These are phyloP conservation scores for Drosophila mayri DNA, from an alignment of 1,140 invertebrate genomes.

Conservation along the genomic window DNA sequence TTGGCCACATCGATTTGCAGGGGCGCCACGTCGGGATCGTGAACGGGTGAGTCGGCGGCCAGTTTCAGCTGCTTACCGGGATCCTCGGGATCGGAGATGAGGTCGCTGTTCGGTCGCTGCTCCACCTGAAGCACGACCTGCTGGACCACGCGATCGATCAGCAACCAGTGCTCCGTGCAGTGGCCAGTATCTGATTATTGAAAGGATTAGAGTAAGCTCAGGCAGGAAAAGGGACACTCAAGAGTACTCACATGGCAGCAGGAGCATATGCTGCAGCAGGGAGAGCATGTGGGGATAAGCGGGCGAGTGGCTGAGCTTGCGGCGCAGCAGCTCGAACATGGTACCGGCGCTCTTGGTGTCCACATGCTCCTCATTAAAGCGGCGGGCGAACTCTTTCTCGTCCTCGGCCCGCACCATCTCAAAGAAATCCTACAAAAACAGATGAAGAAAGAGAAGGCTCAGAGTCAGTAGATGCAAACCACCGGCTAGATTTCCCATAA, in stretches of 20 bases:
- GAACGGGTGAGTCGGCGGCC: constrained; percentile 75
- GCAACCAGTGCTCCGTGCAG: constrained; percentile 95
- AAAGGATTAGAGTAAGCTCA: background rate
- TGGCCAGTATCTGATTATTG: constrained; percentile 89
- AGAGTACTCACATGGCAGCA: constrained; percentile 93
- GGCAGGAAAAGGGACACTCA: background rate
- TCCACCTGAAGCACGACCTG: constrained; percentile 96
- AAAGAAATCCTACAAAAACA: constrained; percentile 92
- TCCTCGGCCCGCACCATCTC: constrained; percentile 99
- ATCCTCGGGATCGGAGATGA: constrained; percentile 74
- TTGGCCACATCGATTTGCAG: constrained; percentile 96
- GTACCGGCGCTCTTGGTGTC: constrained; percentile 96
- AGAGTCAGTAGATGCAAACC: rapidly evolving
- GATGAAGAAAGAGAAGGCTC: no score
- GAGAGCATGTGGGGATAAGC: constrained; percentile 97
- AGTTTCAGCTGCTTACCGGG: constrained; percentile 64
- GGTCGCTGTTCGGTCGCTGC: constrained; percentile 81
- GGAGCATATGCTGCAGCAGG: constrained; percentile 94
- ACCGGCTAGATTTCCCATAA: rapidly evolving
- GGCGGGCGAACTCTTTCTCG: constrained; percentile 96
- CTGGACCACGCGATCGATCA: constrained; percentile 98
- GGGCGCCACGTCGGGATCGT: constrained; percentile 93
- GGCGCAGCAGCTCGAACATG: constrained; percentile 97
- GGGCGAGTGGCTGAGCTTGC: constrained; percentile 95
- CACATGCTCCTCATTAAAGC: constrained; percentile 96